phyloP scores from a whole-genome alignment of 2,113 vertebrate genomes.

The Haemorhous mexicanus region DNA sequence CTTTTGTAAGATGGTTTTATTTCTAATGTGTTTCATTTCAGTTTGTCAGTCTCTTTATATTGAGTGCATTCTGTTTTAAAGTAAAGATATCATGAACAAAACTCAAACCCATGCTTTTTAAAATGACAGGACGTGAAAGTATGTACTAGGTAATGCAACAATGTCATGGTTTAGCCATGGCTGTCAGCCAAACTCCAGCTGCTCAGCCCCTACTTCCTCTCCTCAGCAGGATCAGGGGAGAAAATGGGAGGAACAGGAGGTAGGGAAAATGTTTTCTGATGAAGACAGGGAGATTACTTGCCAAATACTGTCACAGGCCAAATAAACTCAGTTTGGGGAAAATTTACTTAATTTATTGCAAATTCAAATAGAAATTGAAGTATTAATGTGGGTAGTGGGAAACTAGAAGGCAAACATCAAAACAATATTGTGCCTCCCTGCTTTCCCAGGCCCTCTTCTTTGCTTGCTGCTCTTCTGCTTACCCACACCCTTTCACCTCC shows the following conservation, averaged over 20 bases:
- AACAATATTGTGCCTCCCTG: not conserved
- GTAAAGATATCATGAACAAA: not conserved
- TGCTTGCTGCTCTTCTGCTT: not conserved
- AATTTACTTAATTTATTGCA: not conserved
- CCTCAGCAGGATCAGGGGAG: not conserved
- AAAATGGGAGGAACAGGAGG: not conserved
- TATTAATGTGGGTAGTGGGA: not conserved
- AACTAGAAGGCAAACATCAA: not conserved
- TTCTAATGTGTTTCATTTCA: not conserved
- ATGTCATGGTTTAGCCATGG: not conserved
- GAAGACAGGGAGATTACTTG: not conserved
- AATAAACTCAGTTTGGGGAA: not conserved
- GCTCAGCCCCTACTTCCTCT: not conserved
- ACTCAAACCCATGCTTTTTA: not conserved
- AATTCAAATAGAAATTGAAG: not conserved
- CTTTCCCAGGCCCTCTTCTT: not conserved
- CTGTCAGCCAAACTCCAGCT: not conserved
- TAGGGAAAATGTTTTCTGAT: not conserved
- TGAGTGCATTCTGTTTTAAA: not conserved
- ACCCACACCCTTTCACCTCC: accelerated
- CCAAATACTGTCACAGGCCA: not conserved
- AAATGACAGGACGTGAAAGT: not conserved
- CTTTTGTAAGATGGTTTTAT: not conserved
- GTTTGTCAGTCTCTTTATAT: not conserved
- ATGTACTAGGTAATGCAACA: not conserved